Evolutionary conservation across 1,140 invertebrate genomes (phyloP), one percentile per base, ranked within the genome.

Genomic region (Atta colombica): DNA sequence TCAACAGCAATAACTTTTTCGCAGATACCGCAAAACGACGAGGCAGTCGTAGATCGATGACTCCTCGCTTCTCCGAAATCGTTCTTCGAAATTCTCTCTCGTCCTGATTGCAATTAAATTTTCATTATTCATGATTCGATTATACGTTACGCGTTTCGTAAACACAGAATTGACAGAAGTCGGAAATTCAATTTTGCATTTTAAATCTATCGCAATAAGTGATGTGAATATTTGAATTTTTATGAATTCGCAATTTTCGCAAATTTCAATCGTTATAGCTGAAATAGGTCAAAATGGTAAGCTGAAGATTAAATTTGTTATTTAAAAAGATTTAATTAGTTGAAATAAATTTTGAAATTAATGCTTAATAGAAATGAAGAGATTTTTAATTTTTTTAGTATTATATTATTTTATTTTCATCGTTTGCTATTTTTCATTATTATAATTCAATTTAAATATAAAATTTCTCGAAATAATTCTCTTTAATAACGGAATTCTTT

Each of bases 1-100:
- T 84, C 80, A 84, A 84, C 80, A 61, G 80, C 69, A 84, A 84
- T 84, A 84, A 84, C 80, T 84, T 84, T 84, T 84, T 84, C 69
- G 80, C 21, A 55, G 39, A 84, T 75, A 84, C 80, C 80, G 55
- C 80, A 84, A 75, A 84, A 63, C 80, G 80, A 84, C 68, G 69
- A 31, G 45, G 68, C 66, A 28, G n/a, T 63, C 69, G 80, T 60
- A 82, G 68, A 84, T 84, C 80, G 69, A 84, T 84, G 80, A 74
- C 69, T 72, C 53, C 80, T 53, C 39, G 58, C 55, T 45, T 61
- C 55, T 16, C n/a, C n/a, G 21, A 77, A 25, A 77, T 78, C 77
- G 45, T 35, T 35, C 28, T 25, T 14, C n/a, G 45, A 18, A 81
- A 16, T 25, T 45, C 66, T 28, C 35, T 25, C 25, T 58, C 55